Evolutionary conservation across 2,113 vertebrate species (phyloP).

Genomic region (Gavia stellata): DNA sequence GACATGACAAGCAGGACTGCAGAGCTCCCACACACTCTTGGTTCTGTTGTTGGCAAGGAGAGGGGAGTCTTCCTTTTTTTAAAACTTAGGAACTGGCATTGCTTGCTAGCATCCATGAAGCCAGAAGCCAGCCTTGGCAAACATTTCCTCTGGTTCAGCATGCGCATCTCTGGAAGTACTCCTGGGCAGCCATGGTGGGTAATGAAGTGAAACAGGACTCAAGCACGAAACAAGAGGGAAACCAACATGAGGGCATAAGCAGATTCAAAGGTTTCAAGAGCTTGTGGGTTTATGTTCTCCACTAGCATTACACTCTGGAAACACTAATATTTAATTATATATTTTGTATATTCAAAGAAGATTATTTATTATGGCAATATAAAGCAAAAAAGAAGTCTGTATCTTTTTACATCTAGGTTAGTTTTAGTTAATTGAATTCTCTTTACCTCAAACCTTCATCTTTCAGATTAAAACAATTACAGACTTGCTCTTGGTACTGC

Average conservation of each 20-base stretch:
- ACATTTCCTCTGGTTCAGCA: background rate
- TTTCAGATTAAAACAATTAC: conserved; percentile 11
- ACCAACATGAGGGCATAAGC: background rate
- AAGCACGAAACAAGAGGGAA: background rate
- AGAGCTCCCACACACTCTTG: background rate
- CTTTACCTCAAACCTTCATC: background rate
- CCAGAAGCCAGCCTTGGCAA: background rate
- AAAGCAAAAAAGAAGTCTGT: background rate
- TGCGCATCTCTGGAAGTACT: background rate
- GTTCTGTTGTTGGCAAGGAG: background rate
- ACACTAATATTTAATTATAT: background rate
- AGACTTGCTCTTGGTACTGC: background rate
- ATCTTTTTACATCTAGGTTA: background rate
- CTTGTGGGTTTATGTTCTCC: background rate
- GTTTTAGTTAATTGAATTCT: background rate
- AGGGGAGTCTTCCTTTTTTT: background rate
- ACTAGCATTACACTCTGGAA: background rate
- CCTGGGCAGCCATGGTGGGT: background rate
- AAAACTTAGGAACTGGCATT: background rate
- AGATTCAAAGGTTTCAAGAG: background rate
- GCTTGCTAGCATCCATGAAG: background rate
- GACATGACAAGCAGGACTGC: background rate
- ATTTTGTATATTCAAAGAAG: background rate
- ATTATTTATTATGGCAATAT: background rate
- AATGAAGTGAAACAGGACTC: background rate